phyloP scores from a whole-genome alignment of 2,888 invertebrate genomes.

The Ornithoptera alexandrae region DNA sequence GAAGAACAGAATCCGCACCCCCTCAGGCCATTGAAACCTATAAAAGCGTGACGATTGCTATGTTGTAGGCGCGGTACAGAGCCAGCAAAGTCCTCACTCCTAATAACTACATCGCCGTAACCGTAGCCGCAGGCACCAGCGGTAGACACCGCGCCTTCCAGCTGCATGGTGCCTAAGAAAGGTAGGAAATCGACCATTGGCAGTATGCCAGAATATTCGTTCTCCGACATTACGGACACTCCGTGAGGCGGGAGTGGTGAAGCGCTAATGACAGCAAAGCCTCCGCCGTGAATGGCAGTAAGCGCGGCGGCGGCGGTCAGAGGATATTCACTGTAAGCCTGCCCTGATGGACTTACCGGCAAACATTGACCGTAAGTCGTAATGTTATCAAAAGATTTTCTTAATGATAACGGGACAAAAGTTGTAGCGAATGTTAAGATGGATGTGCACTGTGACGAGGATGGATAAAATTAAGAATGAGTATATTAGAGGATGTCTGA shows the following conservation, averaged over 20 bases:
- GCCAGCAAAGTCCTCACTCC: slow-evolving; percentile 21
- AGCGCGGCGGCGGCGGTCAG: not conserved
- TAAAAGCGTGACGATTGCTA: not conserved
- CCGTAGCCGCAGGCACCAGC: slow-evolving; percentile 36
- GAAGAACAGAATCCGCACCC: slow-evolving; percentile 1
- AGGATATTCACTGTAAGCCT: not conserved
- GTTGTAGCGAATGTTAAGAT: too few relatives aligned
- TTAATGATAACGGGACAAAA: not conserved
- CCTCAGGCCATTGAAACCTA: not conserved
- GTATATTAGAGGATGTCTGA: too few relatives aligned
- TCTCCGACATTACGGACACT: slow-evolving; percentile 35
- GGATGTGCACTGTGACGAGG: too few relatives aligned
- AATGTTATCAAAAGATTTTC: not conserved
- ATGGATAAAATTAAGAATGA: too few relatives aligned
- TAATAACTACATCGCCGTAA: slow-evolving; percentile 31
- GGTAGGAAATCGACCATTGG: slow-evolving; percentile 36
- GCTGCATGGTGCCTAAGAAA: slow-evolving; percentile 35
- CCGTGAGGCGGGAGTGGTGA: slow-evolving; percentile 14
- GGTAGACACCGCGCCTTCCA: slow-evolving; percentile 33
- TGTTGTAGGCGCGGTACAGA: not conserved
- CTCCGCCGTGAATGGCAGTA: slow-evolving; percentile 11
- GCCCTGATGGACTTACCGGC: not conserved
- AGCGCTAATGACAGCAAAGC: slow-evolving; percentile 17
- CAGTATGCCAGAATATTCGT: slow-evolving; percentile 40
- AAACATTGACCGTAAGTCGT: not conserved